Base-by-base conservation (phyloP, 2,888 invertebrate species). In the Cephus rjabovi region DNA sequence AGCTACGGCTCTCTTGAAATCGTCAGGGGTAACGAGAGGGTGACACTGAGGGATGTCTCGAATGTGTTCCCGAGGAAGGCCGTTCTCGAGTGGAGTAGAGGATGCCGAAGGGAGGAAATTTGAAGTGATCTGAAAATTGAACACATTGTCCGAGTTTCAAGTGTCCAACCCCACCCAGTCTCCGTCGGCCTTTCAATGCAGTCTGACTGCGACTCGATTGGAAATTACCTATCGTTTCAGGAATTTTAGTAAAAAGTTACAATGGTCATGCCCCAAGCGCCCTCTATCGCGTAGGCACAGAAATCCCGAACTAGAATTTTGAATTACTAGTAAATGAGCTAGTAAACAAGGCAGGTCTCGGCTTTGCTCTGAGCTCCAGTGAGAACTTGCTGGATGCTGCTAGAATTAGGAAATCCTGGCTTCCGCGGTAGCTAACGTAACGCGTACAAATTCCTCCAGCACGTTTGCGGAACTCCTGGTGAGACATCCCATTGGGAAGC, bases 131-230 rank as follows among this genome's bases (percentile, higher is more conserved):
- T 30, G 34, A 76, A 73, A 71, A 71, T 71, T 30, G 74, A 40
- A 69, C n/a, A n/a, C 34, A 69, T 76, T 34, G 69, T 76, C 69
- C 69, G 76, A 69, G 69, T 69, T 69, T 76, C 76, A 12, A 76
- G 76, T 76, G 6, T 56, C n/a, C 15, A 34, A 15, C 71, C 34
- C 56, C 30, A 12, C 12, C 73, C 73, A 33, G 23, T 71, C 23
- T 33, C 69, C 76, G 33, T 23, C 33, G 23, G 34, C 4, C n/a
- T 6, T 30, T 73, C 34, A n/a, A 3, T n/a, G 2, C 76, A 4
- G 12, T 34, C 1, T 23, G 34, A 56, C 56, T 56, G 9, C 9
- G 56, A 56, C 71, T 73, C n/a, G 33, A 76, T 76, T 76, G 77
- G 34, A 77, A 74, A 77, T 77, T 77, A 56, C 34, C 77, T 40